Evolutionary conservation across 2,797 vertebrate genomes (phyloP).

Genomic region (Sebastes taczanowskii): DNA sequence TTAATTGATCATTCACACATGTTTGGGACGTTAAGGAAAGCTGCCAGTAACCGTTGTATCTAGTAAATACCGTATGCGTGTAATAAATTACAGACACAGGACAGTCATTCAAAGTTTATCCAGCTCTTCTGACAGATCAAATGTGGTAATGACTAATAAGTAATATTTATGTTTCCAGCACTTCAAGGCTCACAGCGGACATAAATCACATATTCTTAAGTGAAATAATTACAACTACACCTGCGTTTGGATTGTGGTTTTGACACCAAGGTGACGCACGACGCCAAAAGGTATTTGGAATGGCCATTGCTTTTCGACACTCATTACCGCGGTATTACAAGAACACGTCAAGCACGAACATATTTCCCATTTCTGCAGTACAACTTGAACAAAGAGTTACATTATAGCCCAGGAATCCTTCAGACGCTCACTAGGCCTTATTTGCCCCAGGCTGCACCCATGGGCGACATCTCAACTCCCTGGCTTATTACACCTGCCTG

Average conservation of each 20-base stretch:
- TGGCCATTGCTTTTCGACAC: conserved; percentile 66
- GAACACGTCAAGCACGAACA: conserved; percentile 76
- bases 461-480: conserved; percentile 77
- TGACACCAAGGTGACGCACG: conserved; percentile 55
- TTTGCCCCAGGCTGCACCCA: conserved; percentile 71
- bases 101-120: not conserved
- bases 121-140: conserved; percentile 5
- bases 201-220: conserved; percentile 37
- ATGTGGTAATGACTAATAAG: conserved; percentile 9
- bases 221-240: conserved; percentile 55
- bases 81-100: not conserved
- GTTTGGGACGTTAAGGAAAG: not conserved
- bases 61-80: not conserved
- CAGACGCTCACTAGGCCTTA: conserved; percentile 50
- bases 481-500: conserved; percentile 82
- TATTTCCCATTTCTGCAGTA: conserved; percentile 72
- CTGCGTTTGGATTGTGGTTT: conserved; percentile 43
- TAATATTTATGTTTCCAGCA: conserved; percentile 24
- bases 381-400: conserved; percentile 78
- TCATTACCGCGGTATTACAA: conserved; percentile 80
- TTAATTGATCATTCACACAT: conserved; percentile 34
- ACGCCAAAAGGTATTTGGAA: conserved; percentile 76
- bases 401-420: conserved; percentile 73
- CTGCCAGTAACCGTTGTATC: not conserved
- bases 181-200: conserved; percentile 31